Evolutionary conservation across 2,797 vertebrate species (phyloP).

Genomic region (Melanogrammus aeglefinus): DNA sequence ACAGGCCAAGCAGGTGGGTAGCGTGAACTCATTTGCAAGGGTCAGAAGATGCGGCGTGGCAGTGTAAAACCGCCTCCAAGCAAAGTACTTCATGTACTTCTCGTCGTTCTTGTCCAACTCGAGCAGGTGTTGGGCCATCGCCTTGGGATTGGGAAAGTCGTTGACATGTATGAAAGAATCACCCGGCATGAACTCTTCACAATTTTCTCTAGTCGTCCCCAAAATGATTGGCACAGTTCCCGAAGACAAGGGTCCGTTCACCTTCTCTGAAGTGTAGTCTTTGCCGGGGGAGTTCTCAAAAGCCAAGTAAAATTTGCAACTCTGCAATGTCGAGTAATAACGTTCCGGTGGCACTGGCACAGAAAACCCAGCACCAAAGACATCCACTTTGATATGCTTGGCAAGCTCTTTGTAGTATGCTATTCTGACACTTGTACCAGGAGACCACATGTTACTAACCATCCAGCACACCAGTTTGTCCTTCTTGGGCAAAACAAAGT

Average conservation of each 20-base stretch:
- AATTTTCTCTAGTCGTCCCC: background rate
- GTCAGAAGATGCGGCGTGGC: background rate
- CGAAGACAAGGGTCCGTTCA: background rate
- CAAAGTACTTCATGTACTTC: background rate
- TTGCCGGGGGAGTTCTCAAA: background rate
- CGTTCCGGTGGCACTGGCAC: background rate
- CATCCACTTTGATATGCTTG: background rate
- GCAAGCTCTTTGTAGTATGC: background rate
- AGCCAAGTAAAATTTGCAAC: conserved; percentile 1
- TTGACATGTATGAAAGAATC: background rate
- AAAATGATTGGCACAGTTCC: background rate
- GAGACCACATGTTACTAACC: background rate
- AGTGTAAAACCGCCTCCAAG: background rate
- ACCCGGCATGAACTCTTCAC: background rate
- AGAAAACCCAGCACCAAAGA: background rate
- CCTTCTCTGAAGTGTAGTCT: background rate
- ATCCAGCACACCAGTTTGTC: conserved; percentile 3
- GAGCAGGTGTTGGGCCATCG: background rate
- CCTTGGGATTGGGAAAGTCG: background rate
- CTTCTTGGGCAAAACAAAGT: background rate
- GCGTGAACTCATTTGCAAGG: background rate
- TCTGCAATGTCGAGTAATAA: background rate
- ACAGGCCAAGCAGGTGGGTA: background rate
- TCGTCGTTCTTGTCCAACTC: background rate
- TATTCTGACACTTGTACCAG: background rate